Conservation (phyloP, 2,113 vertebrate genomes). For the Psilopsiagon aymara region DNA sequence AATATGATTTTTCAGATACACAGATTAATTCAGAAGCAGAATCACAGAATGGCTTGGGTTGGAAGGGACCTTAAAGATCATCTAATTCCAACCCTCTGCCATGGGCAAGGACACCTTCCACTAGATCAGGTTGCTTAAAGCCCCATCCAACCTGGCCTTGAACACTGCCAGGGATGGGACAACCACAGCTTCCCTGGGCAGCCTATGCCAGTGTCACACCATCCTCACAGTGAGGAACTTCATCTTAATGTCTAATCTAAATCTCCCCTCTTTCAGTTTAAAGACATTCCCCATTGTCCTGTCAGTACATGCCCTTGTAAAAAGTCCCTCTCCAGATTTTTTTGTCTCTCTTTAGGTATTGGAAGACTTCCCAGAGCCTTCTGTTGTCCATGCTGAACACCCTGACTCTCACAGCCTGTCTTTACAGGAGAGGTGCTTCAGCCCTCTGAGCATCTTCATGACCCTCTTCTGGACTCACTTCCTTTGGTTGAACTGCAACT, state of each 20-base stretch:
- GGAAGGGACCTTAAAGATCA: not conserved
- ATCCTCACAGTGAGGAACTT: not conserved
- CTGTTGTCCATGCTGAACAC: not conserved
- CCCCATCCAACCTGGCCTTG: not conserved
- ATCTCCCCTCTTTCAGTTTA: not conserved
- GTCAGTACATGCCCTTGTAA: not conserved
- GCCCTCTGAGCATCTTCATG: not conserved
- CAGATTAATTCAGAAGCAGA: not conserved
- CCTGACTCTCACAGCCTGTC: not conserved
- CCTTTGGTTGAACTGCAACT: not conserved
- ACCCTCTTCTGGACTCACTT: not conserved
- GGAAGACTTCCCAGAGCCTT: not conserved
- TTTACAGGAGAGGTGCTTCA: not conserved
- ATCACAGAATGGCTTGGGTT: not conserved
- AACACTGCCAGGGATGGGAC: not conserved
- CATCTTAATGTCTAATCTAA: not conserved
- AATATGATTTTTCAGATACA: not conserved
- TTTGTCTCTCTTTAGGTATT: not conserved
- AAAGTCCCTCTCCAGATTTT: not conserved
- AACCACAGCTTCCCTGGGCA: not conserved
- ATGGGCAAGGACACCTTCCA: not conserved
- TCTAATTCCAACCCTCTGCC: not conserved
- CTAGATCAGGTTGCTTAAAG: not conserved
- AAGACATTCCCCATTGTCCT: not conserved
- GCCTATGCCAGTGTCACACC: not conserved